A percentile compares a stretch with the other conserved stretches of the same genome.
These are phyloP conservation scores for Drosophila mayri DNA, from an alignment of 1,140 invertebrate genomes.

Conservation along the genomic window DNA sequence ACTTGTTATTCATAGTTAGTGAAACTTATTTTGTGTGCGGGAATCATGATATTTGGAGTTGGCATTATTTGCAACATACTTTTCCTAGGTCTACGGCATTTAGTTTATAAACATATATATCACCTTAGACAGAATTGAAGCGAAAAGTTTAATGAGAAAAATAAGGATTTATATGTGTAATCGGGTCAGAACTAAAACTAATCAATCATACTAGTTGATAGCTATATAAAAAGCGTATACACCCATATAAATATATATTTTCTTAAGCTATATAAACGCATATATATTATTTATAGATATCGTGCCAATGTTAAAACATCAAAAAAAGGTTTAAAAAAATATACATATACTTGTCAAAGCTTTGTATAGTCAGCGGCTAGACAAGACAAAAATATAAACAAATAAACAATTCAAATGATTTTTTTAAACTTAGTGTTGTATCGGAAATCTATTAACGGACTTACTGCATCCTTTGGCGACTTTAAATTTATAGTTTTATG, in stretches of 20 bases:
- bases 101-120: constrained; percentile 24
- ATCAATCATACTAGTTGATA: constrained; percentile 59
- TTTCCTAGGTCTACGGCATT: constrained; percentile 42
- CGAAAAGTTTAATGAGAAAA: constrained; percentile 11
- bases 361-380: constrained; percentile 56
- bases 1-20: constrained; percentile 61
- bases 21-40: constrained; percentile 33
- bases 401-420: constrained; percentile 32
- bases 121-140: constrained; percentile 32
- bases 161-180: constrained; percentile 21
- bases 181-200: constrained; percentile 52
- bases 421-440: constrained; percentile 61
- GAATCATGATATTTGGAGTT: constrained; percentile 37
- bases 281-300: constrained; percentile 69
- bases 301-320: constrained; percentile 75
- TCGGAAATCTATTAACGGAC: constrained; percentile 17
- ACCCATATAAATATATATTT: constrained; percentile 52
- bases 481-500: constrained; percentile 1
- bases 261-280: constrained; percentile 40
- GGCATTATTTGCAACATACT: constrained; percentile 26
- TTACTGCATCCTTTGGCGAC: constrained; percentile 5
- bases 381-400: constrained; percentile 34
- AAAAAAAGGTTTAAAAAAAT: constrained; percentile 27
- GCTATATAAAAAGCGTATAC: constrained; percentile 34
- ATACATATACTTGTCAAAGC: constrained; percentile 37